Evolutionary conservation across 1,140 invertebrate genomes (phyloP), one percentile per base, ranked within the genome.

Genomic region (Drosophila punjabiensis): DNA sequence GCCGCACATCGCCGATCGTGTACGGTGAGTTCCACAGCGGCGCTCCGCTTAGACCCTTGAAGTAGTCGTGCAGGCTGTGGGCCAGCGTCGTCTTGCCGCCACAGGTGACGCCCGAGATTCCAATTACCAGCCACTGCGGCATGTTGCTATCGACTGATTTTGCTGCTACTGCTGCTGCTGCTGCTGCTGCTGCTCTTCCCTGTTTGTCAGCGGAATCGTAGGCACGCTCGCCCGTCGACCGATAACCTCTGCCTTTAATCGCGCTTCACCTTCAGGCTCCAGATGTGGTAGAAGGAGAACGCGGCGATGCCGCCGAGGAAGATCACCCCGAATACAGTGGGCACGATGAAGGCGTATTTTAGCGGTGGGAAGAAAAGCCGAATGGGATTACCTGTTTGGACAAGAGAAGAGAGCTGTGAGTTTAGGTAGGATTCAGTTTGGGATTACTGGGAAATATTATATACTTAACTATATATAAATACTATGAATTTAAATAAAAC

Each of bases 71-170:
- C 10, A 97, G 75, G 74, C 94, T 93, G 28, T 94, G 94, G 0
- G 96, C 94, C 18, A 97, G 77, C 0, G 96, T 96, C 3, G 96
- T 96, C 94, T 98, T 98, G 41, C 97, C 97, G 53, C 96, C 96
- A 78, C 96, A 96, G 0, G 97, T 97, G 5, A 96, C 95, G 2
- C 97, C 97, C 13, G 96, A 95, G 74, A 98, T 95, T 24, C 96
- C 97, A 62, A 97, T 94, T 13, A 97, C 91, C 18, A 96, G 83
- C 96, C 96, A 97, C 32, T 95, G 93, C 41, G 93, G 92, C 76
- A 84, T 92, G 32, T 91, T 92, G 80, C 56, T 59, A n/a, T 37
- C 67, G 41, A 87, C 68, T 87, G 80, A 56, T 48, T 50, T 18
- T 6, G 4, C n/a, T 53, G n/a, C 28, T 32, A 37, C 24, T 53